Evolutionary conservation across 1,140 invertebrate genomes (phyloP).

Genomic region (Leptopilina clavipes): DNA sequence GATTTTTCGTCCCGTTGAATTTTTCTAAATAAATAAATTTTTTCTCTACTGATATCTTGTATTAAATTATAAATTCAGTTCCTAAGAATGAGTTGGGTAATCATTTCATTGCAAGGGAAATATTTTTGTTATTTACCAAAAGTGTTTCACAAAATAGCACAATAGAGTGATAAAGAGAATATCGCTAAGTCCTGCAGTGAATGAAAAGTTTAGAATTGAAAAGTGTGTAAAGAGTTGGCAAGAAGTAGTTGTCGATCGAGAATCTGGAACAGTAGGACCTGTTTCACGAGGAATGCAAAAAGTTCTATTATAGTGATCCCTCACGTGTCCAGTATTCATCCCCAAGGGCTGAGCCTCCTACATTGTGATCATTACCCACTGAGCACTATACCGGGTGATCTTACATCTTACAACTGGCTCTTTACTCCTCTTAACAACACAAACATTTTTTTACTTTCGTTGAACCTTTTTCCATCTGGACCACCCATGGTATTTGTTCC

Average conservation of each 20-base stretch:
- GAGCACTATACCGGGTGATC: slow-evolving; percentile 44
- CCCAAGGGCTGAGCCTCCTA: slow-evolving; percentile 18
- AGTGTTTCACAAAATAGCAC: not conserved
- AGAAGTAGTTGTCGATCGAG: slow-evolving; percentile 36
- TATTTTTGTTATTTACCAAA: not conserved
- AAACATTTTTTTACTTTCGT: not conserved
- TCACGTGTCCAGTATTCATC: slow-evolving; percentile 46
- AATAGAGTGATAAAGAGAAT: not conserved
- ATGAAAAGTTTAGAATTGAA: slow-evolving; percentile 16
- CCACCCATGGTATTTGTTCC: slow-evolving; percentile 13
- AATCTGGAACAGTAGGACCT: slow-evolving; percentile 61
- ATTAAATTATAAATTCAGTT: too few relatives aligned
- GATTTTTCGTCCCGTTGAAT: too few relatives aligned
- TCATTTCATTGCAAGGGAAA: not conserved
- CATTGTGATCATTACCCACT: slow-evolving; percentile 34
- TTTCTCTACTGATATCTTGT: too few relatives aligned
- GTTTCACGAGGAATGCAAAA: slow-evolving; percentile 58
- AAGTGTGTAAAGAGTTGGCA: not conserved
- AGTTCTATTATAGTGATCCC: slow-evolving; percentile 59
- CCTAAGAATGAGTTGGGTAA: too few relatives aligned
- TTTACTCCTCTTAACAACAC: slow-evolving; percentile 14
- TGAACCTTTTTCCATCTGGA: slow-evolving; percentile 13
- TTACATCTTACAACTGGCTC: slow-evolving; percentile 16
- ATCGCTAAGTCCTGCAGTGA: not conserved
- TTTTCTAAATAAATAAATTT: too few relatives aligned